Base-by-base conservation (phyloP, 2,888 invertebrate genomes). In the Panzeria rudis region DNA sequence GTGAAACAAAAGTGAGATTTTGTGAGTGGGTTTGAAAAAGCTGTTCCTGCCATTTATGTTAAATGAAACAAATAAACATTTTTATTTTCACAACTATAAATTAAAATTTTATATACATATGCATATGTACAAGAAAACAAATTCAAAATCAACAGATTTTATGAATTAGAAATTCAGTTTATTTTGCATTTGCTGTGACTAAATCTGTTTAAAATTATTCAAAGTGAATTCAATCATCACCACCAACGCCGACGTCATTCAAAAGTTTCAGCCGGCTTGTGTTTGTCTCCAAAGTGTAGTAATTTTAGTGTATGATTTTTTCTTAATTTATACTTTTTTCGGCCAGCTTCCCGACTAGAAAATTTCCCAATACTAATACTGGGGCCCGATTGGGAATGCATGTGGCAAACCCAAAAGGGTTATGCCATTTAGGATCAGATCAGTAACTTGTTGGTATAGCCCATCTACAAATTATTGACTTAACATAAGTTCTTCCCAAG, bases 11-110 rank as follows among this genome's bases (percentile, higher is more conserved):
- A 38, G 32, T 23, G 25, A 54, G 52, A 59, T 73, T 73, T 64
- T 47, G 9, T 50, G 41, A 61, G 83, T 83, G 75, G 79, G 79
- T 15, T 69, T 62, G 4, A 56, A 44, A 54, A 54, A 64, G 78
- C 50, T 41, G 59, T 52, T 69, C 2, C 5, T 66, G 15, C 61
- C 71, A 61, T 82, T 66, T 72, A 50, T 23, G 15, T 64, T 72
- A 64, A 38, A 61, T 38, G 35, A 54, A 69, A 69, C 5, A 35
- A 73, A 50, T 73, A 41, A 7, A 41, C 11, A 11, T 32, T 47
- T 23, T 25, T 61, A 29, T 38, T 64, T 52, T n/a, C 5, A 35
- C 35, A 35, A 62, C 35, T 23, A 38, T 50, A 73, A 35, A 50
- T 73, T 73, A 35, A 23, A 29, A 35, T 59, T 72, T 29, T 29